These are phyloP conservation scores for Chrysodeixis includens DNA, from an alignment of 2,888 invertebrate genomes.

Conservation along the genomic window DNA sequence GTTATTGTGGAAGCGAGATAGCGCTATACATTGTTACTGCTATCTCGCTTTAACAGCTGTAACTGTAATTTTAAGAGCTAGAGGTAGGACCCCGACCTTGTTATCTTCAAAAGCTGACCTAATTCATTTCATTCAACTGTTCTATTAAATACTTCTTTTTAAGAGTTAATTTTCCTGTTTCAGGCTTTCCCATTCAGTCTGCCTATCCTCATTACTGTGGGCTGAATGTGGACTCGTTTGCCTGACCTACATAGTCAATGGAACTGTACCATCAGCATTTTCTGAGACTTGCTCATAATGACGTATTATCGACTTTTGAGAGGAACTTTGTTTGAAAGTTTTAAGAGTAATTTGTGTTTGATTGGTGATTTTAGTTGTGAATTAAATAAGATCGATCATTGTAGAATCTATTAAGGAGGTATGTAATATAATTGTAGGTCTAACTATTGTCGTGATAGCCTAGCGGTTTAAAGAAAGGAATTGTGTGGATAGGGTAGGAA, in stretches of 20 bases:
- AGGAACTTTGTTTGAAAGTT: slow-evolving; percentile 34
- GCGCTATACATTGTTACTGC: no score
- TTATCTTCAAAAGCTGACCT: slow-evolving; percentile 42
- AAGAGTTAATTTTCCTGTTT: slow-evolving; percentile 79
- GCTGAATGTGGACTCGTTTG: slow-evolving; percentile 68
- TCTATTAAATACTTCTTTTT: slow-evolving; percentile 58
- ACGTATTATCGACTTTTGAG: slow-evolving; percentile 60
- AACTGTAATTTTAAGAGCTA: no score
- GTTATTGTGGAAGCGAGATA: no score
- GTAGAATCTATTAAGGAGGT: neutral
- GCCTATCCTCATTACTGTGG: slow-evolving; percentile 70
- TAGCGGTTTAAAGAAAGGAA: no score
- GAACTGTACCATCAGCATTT: slow-evolving; percentile 61
- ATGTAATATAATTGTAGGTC: no score
- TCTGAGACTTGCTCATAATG: slow-evolving; percentile 60
- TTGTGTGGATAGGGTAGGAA: no score
- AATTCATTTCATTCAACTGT: slow-evolving; percentile 49
- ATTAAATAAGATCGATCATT: neutral
- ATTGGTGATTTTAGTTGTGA: slow-evolving; percentile 9
- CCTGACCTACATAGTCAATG: slow-evolving; percentile 69
- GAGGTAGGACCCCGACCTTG: slow-evolving; percentile 19
- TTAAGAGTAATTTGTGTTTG: slow-evolving; percentile 22
- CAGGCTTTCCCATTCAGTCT: slow-evolving; percentile 59
- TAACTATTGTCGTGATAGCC: no score
- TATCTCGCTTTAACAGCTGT: no score